Evolutionary conservation across 2,888 invertebrate genomes (phyloP).

Genomic region (Cheilosia impressa): DNA sequence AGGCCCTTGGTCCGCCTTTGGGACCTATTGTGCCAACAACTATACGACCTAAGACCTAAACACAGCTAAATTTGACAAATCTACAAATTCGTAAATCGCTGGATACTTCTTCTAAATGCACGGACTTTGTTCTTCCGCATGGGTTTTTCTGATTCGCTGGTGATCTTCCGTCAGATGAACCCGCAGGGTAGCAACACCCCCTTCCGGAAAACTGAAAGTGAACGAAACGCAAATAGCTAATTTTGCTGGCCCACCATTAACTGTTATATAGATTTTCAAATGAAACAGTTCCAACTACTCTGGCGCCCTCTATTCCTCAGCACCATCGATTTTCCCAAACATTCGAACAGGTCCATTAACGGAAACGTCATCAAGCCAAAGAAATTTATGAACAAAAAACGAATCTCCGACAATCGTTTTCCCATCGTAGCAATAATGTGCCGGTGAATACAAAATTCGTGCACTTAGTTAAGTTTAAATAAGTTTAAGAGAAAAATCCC

Average conservation of each 20-base stretch:
- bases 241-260: not conserved
- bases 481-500: constrained; percentile 23
- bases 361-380: constrained; percentile 52
- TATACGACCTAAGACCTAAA: too few relatives aligned
- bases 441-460: constrained; percentile 49
- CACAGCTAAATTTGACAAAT: too few relatives aligned
- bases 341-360: constrained; percentile 41
- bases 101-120: too few relatives aligned
- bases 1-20: too few relatives aligned
- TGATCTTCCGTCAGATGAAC: too few relatives aligned
- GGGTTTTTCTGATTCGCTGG: too few relatives aligned
- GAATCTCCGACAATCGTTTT: constrained; percentile 18
- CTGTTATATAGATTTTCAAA: constrained; percentile 17
- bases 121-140: too few relatives aligned
- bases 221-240: not conserved
- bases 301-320: constrained; percentile 1
- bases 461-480: constrained; percentile 47
- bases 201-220: too few relatives aligned
- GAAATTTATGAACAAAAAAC: constrained; percentile 16
- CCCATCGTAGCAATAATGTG: constrained; percentile 34
- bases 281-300: not conserved
- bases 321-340: not conserved
- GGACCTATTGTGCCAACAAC: too few relatives aligned
- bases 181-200: too few relatives aligned
- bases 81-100: too few relatives aligned